phyloP scores from a whole-genome alignment of 2,113 vertebrate species.

The Sceloporus undulatus region DNA sequence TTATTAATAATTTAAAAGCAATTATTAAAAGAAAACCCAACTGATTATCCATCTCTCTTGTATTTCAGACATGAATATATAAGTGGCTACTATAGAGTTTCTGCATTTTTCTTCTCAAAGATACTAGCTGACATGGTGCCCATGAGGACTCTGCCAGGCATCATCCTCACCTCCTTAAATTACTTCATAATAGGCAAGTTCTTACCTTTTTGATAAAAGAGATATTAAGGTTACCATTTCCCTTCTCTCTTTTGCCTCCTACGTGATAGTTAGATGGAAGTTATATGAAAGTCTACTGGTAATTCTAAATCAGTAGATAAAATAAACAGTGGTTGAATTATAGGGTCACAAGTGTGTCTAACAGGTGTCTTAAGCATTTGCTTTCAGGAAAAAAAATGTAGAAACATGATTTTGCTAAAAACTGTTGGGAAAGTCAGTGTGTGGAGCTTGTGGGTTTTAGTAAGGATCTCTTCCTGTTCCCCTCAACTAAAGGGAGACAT shows the following conservation, averaged over 20 bases:
- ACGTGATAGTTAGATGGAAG: background rate
- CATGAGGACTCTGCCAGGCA: slow-evolving; percentile 82
- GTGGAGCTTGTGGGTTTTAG: background rate
- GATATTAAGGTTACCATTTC: background rate
- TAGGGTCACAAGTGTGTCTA: too few relatives aligned
- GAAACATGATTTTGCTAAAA: background rate
- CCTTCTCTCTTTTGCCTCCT: background rate
- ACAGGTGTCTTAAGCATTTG: too few relatives aligned
- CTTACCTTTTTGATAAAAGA: background rate
- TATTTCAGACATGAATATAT: slow-evolving; percentile 86
- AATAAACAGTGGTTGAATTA: background rate
- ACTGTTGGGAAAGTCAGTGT: background rate
- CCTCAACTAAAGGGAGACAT: background rate
- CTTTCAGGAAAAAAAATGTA: too few relatives aligned
- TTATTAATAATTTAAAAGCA: background rate
- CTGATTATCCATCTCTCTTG: slow-evolving; percentile 12
- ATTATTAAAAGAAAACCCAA: background rate
- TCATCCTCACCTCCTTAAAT: slow-evolving; percentile 83
- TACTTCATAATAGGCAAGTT: slow-evolving; percentile 88
- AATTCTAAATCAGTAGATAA: background rate
- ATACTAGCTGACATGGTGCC: slow-evolving; percentile 85
- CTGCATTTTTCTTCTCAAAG: slow-evolving; percentile 90
- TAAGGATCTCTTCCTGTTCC: background rate
- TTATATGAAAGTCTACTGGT: background rate
- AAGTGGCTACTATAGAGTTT: slow-evolving; percentile 90